Evolutionary conservation across 1,140 invertebrate species (phyloP), one percentile per base, ranked within the genome.

Genomic region (Drosophila baimaii): DNA sequence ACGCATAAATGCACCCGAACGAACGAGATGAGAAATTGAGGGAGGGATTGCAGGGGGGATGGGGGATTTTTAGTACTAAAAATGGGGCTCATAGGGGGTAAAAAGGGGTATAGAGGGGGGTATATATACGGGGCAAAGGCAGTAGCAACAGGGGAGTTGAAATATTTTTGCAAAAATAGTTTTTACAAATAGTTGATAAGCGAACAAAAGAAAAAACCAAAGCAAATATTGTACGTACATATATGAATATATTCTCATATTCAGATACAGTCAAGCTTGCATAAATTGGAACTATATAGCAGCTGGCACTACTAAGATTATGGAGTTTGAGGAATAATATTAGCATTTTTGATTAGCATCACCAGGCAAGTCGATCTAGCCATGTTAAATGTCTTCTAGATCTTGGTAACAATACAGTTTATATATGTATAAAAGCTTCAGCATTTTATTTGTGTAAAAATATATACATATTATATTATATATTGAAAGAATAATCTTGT

Each of bases 1-100:
- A 88, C 83, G 83, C 83, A 88, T 89, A 88, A 79, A 89, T 88
- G 83, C 79, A 73, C 41, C 69, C 62, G 70, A 54, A 54, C 51
- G 51, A 35, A 71, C 77, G 79, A 73, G 57, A 81, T 76, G 78
- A 80, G 72, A 76, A 64, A 77, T 81, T 55, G 75, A 51, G 47
- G 61, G 51, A 55, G 63, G 39, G 35, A 51, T 44, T 10, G 7
- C 19, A n/a, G 23, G 39, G 31, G 33, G 23, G 17, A n/a, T 0
- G 27, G 27, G 27, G 12, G 8, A 10, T 49, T 17, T 49, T 6
- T 15, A 35, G 49, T 29, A 29, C n/a, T 13, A 8, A 44, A 55
- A 49, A 56, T 19, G 19, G 17, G 19, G 8, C 17, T 5, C n/a
- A 39, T 56, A 13, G 19, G 33, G 15, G 23, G 9, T 3, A 27